Evolutionary conservation across 1,140 invertebrate genomes (phyloP).

Genomic region (Lethocerus indicus): DNA sequence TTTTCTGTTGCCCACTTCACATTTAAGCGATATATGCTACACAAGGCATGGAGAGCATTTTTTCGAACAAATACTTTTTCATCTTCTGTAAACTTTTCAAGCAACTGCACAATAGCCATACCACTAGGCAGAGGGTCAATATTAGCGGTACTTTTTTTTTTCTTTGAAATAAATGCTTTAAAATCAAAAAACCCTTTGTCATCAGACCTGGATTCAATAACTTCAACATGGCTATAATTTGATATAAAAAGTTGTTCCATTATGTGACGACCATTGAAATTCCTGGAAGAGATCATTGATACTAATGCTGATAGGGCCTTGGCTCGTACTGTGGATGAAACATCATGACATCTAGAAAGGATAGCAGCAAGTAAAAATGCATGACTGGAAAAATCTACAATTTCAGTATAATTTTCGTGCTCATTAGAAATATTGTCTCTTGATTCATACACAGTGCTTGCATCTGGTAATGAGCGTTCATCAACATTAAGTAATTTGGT

Average conservation of each 20-base stretch:
- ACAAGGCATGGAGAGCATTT: conserved; percentile 33
- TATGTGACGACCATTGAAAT: conserved; percentile 21
- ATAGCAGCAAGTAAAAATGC: conserved; percentile 29
- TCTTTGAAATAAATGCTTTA: conserved; percentile 15
- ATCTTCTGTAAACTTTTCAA: conserved; percentile 31
- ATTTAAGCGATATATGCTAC: conserved; percentile 24
- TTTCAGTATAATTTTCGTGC: not conserved
- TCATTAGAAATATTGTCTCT: conserved; percentile 16
- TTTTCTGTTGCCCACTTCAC: conserved; percentile 21
- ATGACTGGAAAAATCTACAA: not conserved
- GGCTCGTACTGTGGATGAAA: conserved; percentile 34
- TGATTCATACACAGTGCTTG: no score
- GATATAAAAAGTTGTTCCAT: conserved; percentile 29
- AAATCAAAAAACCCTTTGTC: conserved; percentile 13
- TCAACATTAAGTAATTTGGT: conserved; percentile 26
- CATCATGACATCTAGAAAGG: conserved; percentile 33
- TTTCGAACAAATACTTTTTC: conserved; percentile 38
- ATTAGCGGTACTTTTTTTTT: conserved; percentile 12
- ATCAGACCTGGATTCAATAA: not conserved
- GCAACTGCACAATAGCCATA: conserved; percentile 25
- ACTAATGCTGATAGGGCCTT: conserved; percentile 35
- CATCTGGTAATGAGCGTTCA: no score
- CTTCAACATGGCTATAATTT: conserved; percentile 15
- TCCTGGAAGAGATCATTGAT: conserved; percentile 26
- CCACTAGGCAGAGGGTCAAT: conserved; percentile 24